Base-by-base conservation (phyloP, 37 sponge, comb jelly and placozoan genomes). In the Beroe forskalii region DNA sequence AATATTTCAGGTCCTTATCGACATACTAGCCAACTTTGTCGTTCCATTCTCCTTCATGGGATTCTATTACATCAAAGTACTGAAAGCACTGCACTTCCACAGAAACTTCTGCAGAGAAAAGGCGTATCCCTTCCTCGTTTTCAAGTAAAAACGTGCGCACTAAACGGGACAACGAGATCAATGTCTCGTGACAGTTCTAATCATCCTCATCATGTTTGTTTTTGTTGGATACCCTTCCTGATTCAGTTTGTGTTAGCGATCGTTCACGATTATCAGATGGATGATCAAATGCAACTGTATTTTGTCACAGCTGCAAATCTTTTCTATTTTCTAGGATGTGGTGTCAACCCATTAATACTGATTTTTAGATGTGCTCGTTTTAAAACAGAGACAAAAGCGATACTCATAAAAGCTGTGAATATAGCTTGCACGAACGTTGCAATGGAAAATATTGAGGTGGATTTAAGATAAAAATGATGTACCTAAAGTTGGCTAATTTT, bases 271-370 rank as follows among this genome's bases (percentile, higher is more conserved):
- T 64, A 30, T 22, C 4, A 64, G 4, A 64, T 64, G 66, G 66
- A 64, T 22, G 66, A 64, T 23, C 25, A 44, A 27, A 17, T 80
- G 25, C 86, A 80, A 37, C 48, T 80, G 31, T 80, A 80, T 48
- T 80, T 80, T 80, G 86, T 80, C 8, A 80, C 86, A 1, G 28
- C 35, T 20, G 86, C 86, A 6, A 80, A 80, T 25, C 3, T 80
- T 22, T 80, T 42, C 48, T 80, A 80, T 37, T 80, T 80, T 44
- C 86, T 80, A 48, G 86, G 86, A 12, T 80, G 86, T 25, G 86
- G 86, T 9, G 42, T 80, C 40, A 80, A 80, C 27, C 86, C 86
- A 4, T 24, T 80, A 3, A 80, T 80, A 12, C 35, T 33, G 2
- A 64, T 64, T 6, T 64, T 64, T 23, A 22, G 66, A 23, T 64